Evolutionary conservation across 2,797 vertebrate species (phyloP), one percentile per base, ranked within the genome.

Genomic region (Parotocinclus haroldoi): DNA sequence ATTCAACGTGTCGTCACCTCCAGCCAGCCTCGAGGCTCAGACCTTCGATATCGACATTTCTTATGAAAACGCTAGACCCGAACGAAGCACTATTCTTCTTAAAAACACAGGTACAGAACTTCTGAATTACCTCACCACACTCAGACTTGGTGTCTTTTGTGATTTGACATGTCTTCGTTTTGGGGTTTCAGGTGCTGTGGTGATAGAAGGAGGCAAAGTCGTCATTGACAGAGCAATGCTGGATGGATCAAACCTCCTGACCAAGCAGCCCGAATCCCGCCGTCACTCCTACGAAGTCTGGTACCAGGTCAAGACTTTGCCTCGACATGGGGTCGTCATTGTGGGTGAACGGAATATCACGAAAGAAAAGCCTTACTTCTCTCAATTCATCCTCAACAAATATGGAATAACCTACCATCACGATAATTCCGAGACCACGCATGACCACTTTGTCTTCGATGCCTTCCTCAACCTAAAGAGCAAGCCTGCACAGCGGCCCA

Each of bases 301-400:
- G 94, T 96, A 91, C 80, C 91, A 94, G 80, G 90, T 96, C 66
- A 86, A 78, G 0, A 86, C 84, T 37, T 85, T 96, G 75, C 94
- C 94, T 16, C 84, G 76, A 1, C 89, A 93, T 9, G 94, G 94
- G 0, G 72, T 86, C 51, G 89, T 98, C 19, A 38, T 91, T 49
- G 89, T 91, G 36, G 92, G 93, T 56, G 93, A 97, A 75, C 87
- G 88, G 78, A 95, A 94, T 0, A 42, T 96, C 75, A 94, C 93
- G 16, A 85, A 82, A 75, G 92, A 92, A 77, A 95, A 96, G 63
- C 92, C 94, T 1, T 91, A 89, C 77, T 97, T 98, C 76, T 95
- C 93, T 37, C 95, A 97, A 7, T 90, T 89, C 40, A 85, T 93
- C 14, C 58, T 97, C 54, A 93, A 90, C 83, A 93, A 91, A 77